These are phyloP conservation scores for Drosophila phalerata DNA, from an alignment of 2,888 invertebrate species.

Conservation along the genomic window DNA sequence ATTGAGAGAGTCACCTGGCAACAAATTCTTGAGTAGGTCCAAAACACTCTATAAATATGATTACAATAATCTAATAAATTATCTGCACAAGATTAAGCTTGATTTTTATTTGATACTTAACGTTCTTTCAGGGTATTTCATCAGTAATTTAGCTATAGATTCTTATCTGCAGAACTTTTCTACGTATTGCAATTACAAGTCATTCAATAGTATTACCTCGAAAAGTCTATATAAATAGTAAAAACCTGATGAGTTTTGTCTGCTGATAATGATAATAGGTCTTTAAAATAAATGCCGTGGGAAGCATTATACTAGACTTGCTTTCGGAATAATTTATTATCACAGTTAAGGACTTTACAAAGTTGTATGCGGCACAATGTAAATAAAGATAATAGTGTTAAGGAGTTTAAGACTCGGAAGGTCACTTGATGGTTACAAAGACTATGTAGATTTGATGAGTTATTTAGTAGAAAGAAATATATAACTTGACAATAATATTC, in stretches of 20 bases:
- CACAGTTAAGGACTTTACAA: constrained; percentile 2
- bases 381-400: constrained; percentile 5
- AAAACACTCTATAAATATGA: constrained; percentile 22
- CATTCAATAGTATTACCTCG: background rate
- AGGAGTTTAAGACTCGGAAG: background rate
- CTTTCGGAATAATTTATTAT: constrained; percentile 5
- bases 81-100: constrained; percentile 32
- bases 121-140: constrained; percentile 11
- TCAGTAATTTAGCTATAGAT: constrained; percentile 16
- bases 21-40: constrained; percentile 9
- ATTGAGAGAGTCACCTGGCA: constrained; percentile 24
- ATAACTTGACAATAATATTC: background rate
- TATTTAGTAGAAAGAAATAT: no score
- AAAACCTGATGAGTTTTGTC: constrained; percentile 13
- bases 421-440: background rate
- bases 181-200: constrained; percentile 4
- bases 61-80: constrained; percentile 49
- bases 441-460: background rate
- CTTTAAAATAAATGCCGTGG: constrained; percentile 13
- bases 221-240: background rate
- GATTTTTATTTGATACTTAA: constrained; percentile 35
- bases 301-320: constrained; percentile 7
- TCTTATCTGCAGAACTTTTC: constrained; percentile 19
- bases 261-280: constrained; percentile 14
- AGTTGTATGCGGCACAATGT: constrained; percentile 15